These are phyloP conservation scores for Micoletzkya japonica DNA, from an alignment of 2,888 invertebrate species.

Conservation along the genomic window DNA sequence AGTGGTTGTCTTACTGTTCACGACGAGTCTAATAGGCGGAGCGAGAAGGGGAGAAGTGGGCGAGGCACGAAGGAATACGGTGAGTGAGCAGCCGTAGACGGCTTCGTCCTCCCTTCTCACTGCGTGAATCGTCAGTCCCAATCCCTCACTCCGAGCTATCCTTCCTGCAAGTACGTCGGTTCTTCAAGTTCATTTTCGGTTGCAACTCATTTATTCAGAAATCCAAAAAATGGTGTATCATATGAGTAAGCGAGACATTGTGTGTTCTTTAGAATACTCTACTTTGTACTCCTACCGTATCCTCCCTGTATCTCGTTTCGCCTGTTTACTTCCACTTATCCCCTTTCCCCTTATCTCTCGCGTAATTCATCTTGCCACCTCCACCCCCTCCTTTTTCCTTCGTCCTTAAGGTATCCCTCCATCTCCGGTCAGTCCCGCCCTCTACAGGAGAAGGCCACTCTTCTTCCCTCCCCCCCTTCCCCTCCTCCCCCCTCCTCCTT, in stretches of 20 bases:
- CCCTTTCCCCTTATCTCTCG: no score
- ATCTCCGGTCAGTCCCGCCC: background rate
- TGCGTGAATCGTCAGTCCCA: slow-evolving; percentile 58
- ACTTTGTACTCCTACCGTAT: no score
- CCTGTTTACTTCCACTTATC: no score
- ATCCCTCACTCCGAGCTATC: slow-evolving; percentile 46
- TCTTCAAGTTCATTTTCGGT: slow-evolving; percentile 2
- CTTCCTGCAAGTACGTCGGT: slow-evolving; percentile 46
- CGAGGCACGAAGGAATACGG: slow-evolving; percentile 42
- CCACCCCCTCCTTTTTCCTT: no score
- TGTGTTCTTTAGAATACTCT: no score
- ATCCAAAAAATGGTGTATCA: no score
- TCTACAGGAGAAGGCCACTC: background rate
- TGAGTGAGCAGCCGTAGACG: slow-evolving; percentile 53
- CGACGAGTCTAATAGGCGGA: slow-evolving; percentile 45
- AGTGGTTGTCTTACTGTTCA: slow-evolving; percentile 42
- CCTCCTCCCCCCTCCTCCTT: background rate
- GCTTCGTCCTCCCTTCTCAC: slow-evolving; percentile 50
- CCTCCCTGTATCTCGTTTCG: no score
- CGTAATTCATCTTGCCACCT: no score
- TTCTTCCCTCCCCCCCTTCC: background rate
- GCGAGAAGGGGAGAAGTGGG: slow-evolving; percentile 48
- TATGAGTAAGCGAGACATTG: no score
- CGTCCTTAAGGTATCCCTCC: no score
- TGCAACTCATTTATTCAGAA: background rate